Conservation (phyloP, 2,113 vertebrate species). For the Bos javanicus region DNA sequence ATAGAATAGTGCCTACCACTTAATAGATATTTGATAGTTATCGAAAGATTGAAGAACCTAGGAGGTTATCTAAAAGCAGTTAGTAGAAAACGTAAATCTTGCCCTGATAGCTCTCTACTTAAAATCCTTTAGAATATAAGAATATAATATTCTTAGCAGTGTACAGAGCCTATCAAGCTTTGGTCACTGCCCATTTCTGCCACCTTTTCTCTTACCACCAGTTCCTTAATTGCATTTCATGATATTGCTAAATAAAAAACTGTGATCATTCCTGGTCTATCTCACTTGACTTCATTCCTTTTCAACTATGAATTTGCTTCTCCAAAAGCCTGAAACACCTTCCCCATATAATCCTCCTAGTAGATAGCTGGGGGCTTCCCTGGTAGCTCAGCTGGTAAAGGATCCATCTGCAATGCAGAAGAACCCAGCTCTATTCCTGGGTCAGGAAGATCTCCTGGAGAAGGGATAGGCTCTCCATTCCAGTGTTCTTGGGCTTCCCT, state of each 20-base stretch:
- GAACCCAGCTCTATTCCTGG: background rate
- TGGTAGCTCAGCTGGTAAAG: background rate
- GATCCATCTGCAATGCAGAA: background rate
- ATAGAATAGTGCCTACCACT: background rate
- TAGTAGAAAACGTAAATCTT: background rate
- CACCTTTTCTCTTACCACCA: background rate
- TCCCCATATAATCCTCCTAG: background rate
- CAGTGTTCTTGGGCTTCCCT: background rate
- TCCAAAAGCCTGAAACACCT: background rate
- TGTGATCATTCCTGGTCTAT: background rate
- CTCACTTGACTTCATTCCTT: background rate
- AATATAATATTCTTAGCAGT: background rate
- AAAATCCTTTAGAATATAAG: background rate
- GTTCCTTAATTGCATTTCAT: background rate
- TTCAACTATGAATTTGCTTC: background rate
- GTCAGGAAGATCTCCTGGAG: background rate
- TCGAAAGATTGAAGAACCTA: background rate
- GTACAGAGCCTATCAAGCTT: background rate
- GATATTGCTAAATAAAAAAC: background rate
- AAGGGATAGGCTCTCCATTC: background rate
- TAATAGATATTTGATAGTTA: background rate
- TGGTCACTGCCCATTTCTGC: background rate
- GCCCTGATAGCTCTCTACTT: background rate
- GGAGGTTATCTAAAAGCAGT: background rate
- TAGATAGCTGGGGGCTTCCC: background rate